phyloP scores from a whole-genome alignment of 2,113 vertebrate species.

The Rhinoderma darwinii region DNA sequence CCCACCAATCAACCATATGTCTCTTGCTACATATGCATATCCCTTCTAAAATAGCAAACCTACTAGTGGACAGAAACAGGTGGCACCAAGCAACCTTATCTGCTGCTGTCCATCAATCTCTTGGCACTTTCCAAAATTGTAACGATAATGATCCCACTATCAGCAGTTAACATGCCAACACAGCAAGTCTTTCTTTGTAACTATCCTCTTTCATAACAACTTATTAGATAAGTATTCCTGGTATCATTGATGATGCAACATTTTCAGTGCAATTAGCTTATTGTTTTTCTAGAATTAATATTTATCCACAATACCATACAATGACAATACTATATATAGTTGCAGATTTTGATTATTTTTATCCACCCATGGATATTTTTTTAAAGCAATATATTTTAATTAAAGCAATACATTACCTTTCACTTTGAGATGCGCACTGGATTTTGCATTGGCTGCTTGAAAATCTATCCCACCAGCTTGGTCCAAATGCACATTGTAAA shows the following conservation, averaged over 20 bases:
- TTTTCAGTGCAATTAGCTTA: neutral
- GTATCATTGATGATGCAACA: conserved; percentile 3
- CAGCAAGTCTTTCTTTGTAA: conserved; percentile 60
- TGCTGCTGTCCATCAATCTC: conserved; percentile 82
- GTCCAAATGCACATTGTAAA: conserved; percentile 87
- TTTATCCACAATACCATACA: neutral
- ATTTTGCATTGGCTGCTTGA: conserved; percentile 93
- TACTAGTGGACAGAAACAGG: conserved; percentile 81
- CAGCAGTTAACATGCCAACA: conserved; percentile 63
- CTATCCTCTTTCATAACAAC: conserved; percentile 63
- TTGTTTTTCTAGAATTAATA: neutral
- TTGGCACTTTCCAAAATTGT: conserved; percentile 79
- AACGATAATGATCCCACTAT: conserved; percentile 65
- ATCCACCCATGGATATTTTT: neutral
- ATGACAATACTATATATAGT: neutral
- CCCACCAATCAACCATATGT: conserved; percentile 77
- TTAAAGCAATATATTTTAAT: neutral
- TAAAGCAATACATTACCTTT: conserved; percentile 79
- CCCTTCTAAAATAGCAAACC: conserved; percentile 88
- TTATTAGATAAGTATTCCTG: conserved; percentile 46
- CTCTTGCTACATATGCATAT: conserved; percentile 85
- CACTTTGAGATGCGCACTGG: conserved; percentile 91
- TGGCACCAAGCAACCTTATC: conserved; percentile 69
- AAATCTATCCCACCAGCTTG: conserved; percentile 92
- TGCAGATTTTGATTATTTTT: no score